phyloP scores from a whole-genome alignment of 1,140 invertebrate genomes.

The Drosophila pallidifrons region DNA sequence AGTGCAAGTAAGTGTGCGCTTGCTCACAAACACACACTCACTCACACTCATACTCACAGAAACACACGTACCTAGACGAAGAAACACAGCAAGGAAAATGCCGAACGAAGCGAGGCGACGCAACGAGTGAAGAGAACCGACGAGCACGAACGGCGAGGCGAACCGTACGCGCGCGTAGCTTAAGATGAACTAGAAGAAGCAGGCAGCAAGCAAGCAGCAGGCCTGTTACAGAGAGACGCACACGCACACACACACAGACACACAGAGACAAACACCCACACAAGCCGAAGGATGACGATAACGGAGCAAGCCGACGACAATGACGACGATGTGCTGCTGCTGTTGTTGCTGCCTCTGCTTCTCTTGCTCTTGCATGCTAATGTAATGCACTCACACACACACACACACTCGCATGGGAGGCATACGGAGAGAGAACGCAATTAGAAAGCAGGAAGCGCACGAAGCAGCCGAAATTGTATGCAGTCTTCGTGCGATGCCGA shows the following conservation, averaged over 20 bases:
- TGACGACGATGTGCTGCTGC: slow-evolving; percentile 7
- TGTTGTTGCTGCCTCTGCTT: slow-evolving; percentile 30
- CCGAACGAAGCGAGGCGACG: slow-evolving; percentile 58
- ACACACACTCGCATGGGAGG: slow-evolving; percentile 15
- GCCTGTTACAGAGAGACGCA: slow-evolving; percentile 46
- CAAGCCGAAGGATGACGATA: slow-evolving; percentile 44
- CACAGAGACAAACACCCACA: slow-evolving; percentile 1
- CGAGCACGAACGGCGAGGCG: slow-evolving; percentile 56
- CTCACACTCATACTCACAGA: slow-evolving; percentile 17
- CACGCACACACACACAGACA: slow-evolving; percentile 33
- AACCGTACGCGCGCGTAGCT: slow-evolving; percentile 81
- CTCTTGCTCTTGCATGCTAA: slow-evolving; percentile 63
- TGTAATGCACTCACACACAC: slow-evolving; percentile 71
- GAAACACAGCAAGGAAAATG: slow-evolving; percentile 67
- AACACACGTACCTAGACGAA: slow-evolving; percentile 64
- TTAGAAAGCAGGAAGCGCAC: slow-evolving; percentile 72
- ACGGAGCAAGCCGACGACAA: slow-evolving; percentile 53
- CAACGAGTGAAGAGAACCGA: slow-evolving; percentile 33
- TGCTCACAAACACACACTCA: slow-evolving; percentile 64
- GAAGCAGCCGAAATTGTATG: slow-evolving; percentile 68
- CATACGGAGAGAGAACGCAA: slow-evolving; percentile 64
- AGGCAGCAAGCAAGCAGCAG: slow-evolving; percentile 69
- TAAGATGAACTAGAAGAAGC: slow-evolving; percentile 84
- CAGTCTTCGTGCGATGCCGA: slow-evolving; percentile 63
- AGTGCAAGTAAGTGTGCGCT: slow-evolving; percentile 81